phyloP scores from a whole-genome alignment of 2,113 vertebrate species.

The Neomonachus schauinslandi region DNA sequence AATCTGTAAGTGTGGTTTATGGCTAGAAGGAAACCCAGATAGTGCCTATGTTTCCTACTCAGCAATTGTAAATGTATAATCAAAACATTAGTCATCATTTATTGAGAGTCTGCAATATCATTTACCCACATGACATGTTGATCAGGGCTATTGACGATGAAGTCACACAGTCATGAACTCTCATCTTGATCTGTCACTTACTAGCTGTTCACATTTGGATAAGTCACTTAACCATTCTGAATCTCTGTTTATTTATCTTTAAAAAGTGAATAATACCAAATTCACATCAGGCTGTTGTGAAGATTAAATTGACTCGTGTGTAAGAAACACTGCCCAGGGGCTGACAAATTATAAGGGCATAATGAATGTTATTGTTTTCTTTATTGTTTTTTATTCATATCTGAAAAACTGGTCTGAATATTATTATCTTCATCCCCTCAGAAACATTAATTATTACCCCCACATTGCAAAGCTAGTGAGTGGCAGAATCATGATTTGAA shows the following conservation, averaged over 20 bases:
- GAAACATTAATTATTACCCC: not conserved
- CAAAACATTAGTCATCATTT: not conserved
- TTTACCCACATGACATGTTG: not conserved
- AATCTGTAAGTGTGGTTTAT: not conserved
- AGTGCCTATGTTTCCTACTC: not conserved
- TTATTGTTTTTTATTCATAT: not conserved
- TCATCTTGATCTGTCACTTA: not conserved
- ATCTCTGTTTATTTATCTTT: not conserved
- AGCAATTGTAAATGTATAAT: not conserved
- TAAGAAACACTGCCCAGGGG: not conserved
- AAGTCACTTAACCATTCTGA: not conserved
- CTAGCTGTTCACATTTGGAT: not conserved
- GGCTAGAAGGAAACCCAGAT: not conserved
- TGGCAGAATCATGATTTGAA: not conserved
- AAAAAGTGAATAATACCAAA: not conserved
- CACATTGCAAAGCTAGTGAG: not conserved
- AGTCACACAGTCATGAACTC: not conserved
- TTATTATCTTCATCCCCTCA: not conserved
- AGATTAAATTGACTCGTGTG: not conserved
- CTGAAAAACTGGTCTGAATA: constrained; percentile 11
- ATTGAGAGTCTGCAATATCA: not conserved
- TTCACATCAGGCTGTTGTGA: not conserved
- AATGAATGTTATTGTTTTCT: not conserved
- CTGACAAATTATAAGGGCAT: not conserved
- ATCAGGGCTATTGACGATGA: not conserved